Evolutionary conservation across 1,140 invertebrate species (phyloP), one percentile per base, ranked within the genome.

Genomic region (Achatina immaculata): DNA sequence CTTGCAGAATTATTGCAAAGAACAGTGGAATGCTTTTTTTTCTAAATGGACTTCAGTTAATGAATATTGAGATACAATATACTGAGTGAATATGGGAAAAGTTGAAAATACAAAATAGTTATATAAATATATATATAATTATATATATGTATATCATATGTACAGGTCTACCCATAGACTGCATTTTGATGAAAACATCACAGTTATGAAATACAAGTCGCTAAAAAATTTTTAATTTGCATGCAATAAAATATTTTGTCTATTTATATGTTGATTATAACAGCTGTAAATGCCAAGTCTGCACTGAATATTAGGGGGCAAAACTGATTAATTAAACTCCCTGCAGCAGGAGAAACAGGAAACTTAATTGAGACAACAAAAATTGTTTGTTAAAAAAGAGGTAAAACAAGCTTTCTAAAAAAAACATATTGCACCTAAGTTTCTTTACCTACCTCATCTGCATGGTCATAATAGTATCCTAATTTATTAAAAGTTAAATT

Each of bases 1-100:
- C 42, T 68, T 68, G 65, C 58, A 68, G 75, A 19, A 69, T 78
- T 68, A 65, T 42, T 62, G 74, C 38, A 76, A 78, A 40, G 76
- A 48, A 78, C 31, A 71, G 58, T 80, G 78, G 78, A 80, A 80
- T 80, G 78, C 78, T 11, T 78, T 78, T 78, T 38, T 80, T 80
- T 62, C 77, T 71, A 71, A 69, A 79, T 79, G 45, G 45, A 72
- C 42, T 68, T 43, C 68, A 31, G 76, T 38, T 79, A 71, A 69
- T 80, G 48, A 72, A 71, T 51, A 34, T 51, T 68, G 58, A 68
- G 42, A 68, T 38, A 66, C 36, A 77, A 65, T 40, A 31, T 42
- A 43, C 45, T 68, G 62, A 78, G 48, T 68, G 75, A 78, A 78
- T 28, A 62, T 68, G 68, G 78, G 42, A 42, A 78, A 78, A 68